Evolutionary conservation across 2,113 vertebrate species (phyloP), one percentile per base, ranked within the genome.

Genomic region (Psettodes erumei): DNA sequence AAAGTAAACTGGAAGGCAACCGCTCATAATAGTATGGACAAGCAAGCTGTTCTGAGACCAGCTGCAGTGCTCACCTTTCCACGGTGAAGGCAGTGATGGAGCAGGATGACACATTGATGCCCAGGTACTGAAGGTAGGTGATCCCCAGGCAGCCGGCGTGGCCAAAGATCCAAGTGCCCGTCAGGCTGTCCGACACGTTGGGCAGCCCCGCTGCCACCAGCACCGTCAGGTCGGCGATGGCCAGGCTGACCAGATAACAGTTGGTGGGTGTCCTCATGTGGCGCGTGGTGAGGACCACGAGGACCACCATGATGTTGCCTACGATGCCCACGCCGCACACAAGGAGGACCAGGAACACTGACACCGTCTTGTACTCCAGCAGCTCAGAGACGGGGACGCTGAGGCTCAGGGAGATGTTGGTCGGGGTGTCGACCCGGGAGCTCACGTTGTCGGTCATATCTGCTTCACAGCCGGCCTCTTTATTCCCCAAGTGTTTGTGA

Each of bases 51-150:
- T 4, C 12, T 48, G 25, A 5, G 18, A 65, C 2, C 11, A 37
- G 6, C 13, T 25, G 18, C 7, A 28, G 3, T 50, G 3, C 91
- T 90, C 87, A 95, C 94, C 94, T 95, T 83, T 96, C 95, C 60
- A 94, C 92, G 0, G 93, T 95, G 86, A 96, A 95, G 6, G 93
- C 95, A 0, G 93, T 95, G 84, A 96, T 95, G 77, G 94, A 96
- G 80, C 94, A 95, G 47, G 95, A 96, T 0, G 95, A 96, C 23
- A 92, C 93, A 0, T 92, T 94, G 79, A 96, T 96, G 65, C 95
- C 96, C 88, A 96, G 90, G 75, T 95, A 95, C 88, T 95, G 93
- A 21, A 96, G 90, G 89, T 95, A 95, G 80, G 95, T 95, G 85
- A 96, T 95, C 10, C 90, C 94, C 51, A 94, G 84, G 56, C 94